Percentiles rank a stretch among this genome's conserved stretches.
Conservation (phyloP, 1,140 invertebrate species). For the Drosophila tropicalis region DNA sequence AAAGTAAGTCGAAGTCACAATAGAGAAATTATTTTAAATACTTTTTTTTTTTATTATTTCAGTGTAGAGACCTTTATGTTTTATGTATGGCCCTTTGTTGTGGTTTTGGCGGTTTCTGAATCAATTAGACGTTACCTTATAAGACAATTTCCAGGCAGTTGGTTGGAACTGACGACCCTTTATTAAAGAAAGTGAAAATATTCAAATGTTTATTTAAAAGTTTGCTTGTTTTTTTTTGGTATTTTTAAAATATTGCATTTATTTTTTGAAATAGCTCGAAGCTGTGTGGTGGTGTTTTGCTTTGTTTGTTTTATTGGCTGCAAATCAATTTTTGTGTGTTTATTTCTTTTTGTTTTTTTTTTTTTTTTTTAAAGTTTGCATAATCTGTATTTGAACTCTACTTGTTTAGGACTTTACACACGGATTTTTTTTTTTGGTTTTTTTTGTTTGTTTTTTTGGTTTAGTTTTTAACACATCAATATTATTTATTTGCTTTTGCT, state of each 20-base stretch:
- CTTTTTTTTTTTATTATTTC: neutral
- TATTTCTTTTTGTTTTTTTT: conserved; percentile 35
- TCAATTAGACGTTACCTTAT: conserved; percentile 37
- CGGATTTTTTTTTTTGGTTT: conserved; percentile 42
- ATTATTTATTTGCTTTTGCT: conserved; percentile 53
- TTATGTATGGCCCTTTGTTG: conserved; percentile 29
- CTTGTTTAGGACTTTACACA: conserved; percentile 76
- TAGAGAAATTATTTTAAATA: no score
- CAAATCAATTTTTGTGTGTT: conserved; percentile 53
- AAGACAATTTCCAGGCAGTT: conserved; percentile 35
- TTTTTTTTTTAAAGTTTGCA: conserved; percentile 22
- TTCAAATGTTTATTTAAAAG: neutral
- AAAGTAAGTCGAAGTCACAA: conserved; percentile 15
- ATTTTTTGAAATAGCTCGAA: conserved; percentile 77
- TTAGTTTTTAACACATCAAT: conserved; percentile 69
- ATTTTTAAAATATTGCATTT: conserved; percentile 81
- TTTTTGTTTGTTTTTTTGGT: neutral
- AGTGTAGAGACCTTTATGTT: conserved; percentile 14
- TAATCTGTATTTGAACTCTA: conserved; percentile 69
- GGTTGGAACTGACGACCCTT: conserved; percentile 43
- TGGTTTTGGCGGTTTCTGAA: conserved; percentile 32
- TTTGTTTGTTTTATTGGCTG: conserved; percentile 36
- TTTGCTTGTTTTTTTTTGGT: neutral
- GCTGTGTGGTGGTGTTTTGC: conserved; percentile 61
- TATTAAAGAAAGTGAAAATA: conserved; percentile 17